A percentile compares a stretch with the other conserved stretches of the same genome.
Conservation (phyloP, 2,797 vertebrate genomes). For the Basileuterus tristriatus region DNA sequence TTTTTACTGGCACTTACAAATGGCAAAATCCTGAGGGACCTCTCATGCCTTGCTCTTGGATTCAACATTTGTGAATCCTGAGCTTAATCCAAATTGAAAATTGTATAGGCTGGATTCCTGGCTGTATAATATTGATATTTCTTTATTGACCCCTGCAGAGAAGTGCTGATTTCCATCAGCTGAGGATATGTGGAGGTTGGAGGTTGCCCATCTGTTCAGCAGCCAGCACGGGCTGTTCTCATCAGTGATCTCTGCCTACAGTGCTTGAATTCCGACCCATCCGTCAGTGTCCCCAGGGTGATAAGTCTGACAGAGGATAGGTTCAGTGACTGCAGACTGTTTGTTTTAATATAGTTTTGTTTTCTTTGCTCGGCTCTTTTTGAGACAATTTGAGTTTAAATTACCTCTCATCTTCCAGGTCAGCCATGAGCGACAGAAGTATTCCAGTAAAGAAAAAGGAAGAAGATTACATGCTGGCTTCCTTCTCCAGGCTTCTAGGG, state of each 20-base stretch:
- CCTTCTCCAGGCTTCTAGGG: neutral
- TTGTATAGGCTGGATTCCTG: neutral
- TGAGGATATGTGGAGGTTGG: neutral
- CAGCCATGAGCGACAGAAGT: neutral
- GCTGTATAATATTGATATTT: neutral
- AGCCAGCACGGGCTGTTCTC: neutral
- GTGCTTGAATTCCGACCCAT: neutral
- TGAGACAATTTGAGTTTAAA: constrained; percentile 50
- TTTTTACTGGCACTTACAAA: neutral
- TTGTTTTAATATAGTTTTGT: constrained; percentile 60
- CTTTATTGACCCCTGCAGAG: constrained; percentile 11
- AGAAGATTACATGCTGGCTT: neutral
- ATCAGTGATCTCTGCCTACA: neutral
- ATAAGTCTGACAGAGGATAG: constrained; percentile 24
- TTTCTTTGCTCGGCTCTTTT: constrained; percentile 31
- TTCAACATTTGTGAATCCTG: neutral
- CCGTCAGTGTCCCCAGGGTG: neutral
- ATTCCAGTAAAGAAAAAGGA: neutral
- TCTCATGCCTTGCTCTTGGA: neutral
- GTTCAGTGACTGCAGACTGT: constrained; percentile 35
- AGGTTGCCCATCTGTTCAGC: neutral
- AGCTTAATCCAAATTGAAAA: neutral
- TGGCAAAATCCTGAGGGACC: neutral
- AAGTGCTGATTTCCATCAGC: neutral
- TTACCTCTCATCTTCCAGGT: constrained; percentile 39